Evolutionary conservation across 1,140 invertebrate genomes (phyloP).

Genomic region (Ptiloglossa arizonensis): DNA sequence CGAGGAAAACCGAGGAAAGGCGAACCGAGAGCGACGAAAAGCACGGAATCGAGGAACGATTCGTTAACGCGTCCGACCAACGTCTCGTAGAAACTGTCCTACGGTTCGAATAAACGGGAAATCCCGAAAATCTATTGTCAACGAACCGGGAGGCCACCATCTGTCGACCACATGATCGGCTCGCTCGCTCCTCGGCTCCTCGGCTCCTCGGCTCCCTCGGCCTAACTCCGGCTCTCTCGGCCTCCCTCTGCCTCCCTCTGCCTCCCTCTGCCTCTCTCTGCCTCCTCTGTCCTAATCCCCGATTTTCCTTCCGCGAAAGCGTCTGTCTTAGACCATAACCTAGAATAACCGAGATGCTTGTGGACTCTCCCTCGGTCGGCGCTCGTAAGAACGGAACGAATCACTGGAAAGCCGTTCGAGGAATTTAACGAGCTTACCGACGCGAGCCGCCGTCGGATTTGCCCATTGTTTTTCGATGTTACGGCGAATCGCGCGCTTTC

Average conservation of each 20-base stretch:
- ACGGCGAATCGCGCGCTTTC: background rate
- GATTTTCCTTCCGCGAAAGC: constrained; percentile 62
- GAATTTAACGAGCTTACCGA: background rate
- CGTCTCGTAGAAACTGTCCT: background rate
- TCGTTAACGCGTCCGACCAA: background rate
- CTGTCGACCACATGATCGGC: constrained; percentile 69
- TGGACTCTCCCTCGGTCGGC: background rate
- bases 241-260: background rate
- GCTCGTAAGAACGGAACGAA: constrained; percentile 25
- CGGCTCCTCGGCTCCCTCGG: too few relatives aligned
- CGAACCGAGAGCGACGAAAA: too few relatives aligned
- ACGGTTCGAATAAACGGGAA: constrained; percentile 41
- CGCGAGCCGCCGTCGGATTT: background rate
- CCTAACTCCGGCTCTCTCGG: too few relatives aligned
- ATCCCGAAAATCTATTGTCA: constrained; percentile 60
- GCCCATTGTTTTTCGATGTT: constrained; percentile 9
- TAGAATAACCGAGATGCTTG: constrained; percentile 47
- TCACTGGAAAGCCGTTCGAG: constrained; percentile 25
- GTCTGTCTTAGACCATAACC: constrained; percentile 51
- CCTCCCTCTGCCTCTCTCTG: background rate
- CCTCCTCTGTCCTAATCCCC: constrained; percentile 45
- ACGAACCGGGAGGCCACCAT: constrained; percentile 65
- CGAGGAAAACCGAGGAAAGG: background rate
- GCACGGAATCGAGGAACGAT: background rate
- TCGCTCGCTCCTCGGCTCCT: background rate